A percentile compares a stretch with the other conserved stretches of the same genome.
phyloP scores from a whole-genome alignment of 1,140 invertebrate species.

The Caenorhabditis latens region DNA sequence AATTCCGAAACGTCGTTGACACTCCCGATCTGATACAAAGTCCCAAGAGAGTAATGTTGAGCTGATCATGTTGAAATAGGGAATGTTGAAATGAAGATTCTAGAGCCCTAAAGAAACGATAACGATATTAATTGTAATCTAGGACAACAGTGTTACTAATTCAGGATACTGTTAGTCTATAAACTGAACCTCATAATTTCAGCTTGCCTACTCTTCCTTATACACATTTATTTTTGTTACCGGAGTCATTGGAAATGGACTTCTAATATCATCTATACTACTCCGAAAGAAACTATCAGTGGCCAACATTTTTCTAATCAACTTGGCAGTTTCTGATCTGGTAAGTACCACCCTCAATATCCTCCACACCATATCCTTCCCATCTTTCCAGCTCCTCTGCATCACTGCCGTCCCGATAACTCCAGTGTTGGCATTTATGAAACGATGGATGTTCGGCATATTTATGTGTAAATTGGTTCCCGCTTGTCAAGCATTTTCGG shows the following conservation, averaged over 20 bases:
- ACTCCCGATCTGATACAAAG: too few relatives aligned
- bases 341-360: slow-evolving; percentile 65
- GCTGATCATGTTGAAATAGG: too few relatives aligned
- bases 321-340: slow-evolving; percentile 76
- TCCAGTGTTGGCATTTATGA: slow-evolving; percentile 75
- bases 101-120: too few relatives aligned
- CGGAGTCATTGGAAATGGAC: slow-evolving; percentile 76
- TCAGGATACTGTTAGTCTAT: background rate
- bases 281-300: slow-evolving; percentile 73
- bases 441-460: slow-evolving; percentile 70
- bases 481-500: slow-evolving; percentile 76
- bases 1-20: too few relatives aligned
- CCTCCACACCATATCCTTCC: background rate
- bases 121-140: too few relatives aligned
- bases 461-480: slow-evolving; percentile 73
- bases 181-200: slow-evolving; percentile 45
- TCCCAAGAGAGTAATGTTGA: too few relatives aligned
- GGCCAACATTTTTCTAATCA: slow-evolving; percentile 76
- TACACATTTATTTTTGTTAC: slow-evolving; percentile 75
- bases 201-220: slow-evolving; percentile 74
- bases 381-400: slow-evolving; percentile 74
- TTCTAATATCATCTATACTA: slow-evolving; percentile 71
- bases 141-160: background rate
- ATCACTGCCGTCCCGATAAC: slow-evolving; percentile 77
- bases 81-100: too few relatives aligned